phyloP scores from a whole-genome alignment of 2,797 vertebrate genomes.

The Malacoraja senta region DNA sequence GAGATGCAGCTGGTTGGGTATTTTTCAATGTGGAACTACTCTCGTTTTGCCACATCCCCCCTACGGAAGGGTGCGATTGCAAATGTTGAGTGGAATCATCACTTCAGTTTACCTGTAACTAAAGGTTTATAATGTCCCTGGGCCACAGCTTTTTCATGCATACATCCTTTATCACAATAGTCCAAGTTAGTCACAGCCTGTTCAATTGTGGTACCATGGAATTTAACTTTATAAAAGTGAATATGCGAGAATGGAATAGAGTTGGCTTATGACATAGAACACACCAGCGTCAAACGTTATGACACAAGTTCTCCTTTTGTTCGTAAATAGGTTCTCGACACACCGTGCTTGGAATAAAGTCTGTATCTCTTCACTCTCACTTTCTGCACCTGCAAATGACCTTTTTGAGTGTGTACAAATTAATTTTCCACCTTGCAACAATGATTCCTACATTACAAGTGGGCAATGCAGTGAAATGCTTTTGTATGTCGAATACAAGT shows the following conservation, averaged over 20 bases:
- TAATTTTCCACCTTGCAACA: neutral
- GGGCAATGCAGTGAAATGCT: neutral
- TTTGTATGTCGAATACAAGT: neutral
- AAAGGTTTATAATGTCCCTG: neutral
- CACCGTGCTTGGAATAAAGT: neutral
- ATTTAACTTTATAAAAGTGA: neutral
- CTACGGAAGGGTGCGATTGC: too few relatives aligned
- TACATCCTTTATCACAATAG: neutral
- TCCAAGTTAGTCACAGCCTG: neutral
- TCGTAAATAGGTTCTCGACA: neutral
- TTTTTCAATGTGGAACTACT: too few relatives aligned
- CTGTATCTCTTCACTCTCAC: neutral
- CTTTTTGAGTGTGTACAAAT: neutral
- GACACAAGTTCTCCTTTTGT: neutral
- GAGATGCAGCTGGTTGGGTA: too few relatives aligned
- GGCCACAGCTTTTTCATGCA: neutral
- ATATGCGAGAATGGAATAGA: neutral
- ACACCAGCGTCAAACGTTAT: neutral
- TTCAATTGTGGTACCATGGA: neutral
- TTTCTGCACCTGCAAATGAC: neutral
- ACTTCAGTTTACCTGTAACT: too few relatives aligned
- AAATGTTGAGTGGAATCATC: too few relatives aligned
- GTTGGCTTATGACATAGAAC: neutral
- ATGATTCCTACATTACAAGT: neutral
- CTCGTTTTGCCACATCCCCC: too few relatives aligned